Base-by-base conservation (phyloP, 2,113 vertebrate species). In the Neoarius graeffei region DNA sequence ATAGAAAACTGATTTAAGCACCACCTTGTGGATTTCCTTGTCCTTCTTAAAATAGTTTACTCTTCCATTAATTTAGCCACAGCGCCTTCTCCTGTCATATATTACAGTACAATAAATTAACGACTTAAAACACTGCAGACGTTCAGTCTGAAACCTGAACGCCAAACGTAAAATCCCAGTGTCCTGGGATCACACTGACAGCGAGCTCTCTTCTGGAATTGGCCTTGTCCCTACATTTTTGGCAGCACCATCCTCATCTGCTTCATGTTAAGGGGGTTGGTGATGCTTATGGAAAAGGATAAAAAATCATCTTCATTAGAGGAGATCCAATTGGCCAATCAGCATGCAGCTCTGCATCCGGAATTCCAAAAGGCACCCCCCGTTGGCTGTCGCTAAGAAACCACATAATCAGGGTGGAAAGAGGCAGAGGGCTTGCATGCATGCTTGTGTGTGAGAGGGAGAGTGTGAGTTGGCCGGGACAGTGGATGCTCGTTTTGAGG, bases 371-470 rank as follows among this genome's bases (percentile, higher is more conserved):
- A 91, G 79, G 71, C 85, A 84, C 93, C 85, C 91, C 93, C 91
- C 85, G 91, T 95, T 96, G 95, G 95, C 93, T 95, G 95, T 96
- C 91, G 94, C 95, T 96, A 95, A 94, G 94, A 94, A 93, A 96
- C 95, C 94, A 94, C 92, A 94, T 95, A 95, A 94, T 95, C 92
- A 94, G 93, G 94, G 94, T 85, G 83, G 66, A 94, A 94, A 93
- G 91, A 93, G 91, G 92, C 85, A 83, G 84, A 91, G 50, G 92
- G 92, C 92, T 94, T 92, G 94, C 91, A 91, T 91, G 93, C 92
- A 86, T 83, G 79, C 19, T 14, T 87, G 89, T 89, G 90, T 93
- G 93, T 93, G 67, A 73, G 82, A 20, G 50, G 27, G 81, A 86
- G 86, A 86, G 84, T 73, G 74, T 13, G 62, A 88, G 88, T 59